phyloP scores from a whole-genome alignment of 1,140 invertebrate species.

The Neomicropteryx cornuta region DNA sequence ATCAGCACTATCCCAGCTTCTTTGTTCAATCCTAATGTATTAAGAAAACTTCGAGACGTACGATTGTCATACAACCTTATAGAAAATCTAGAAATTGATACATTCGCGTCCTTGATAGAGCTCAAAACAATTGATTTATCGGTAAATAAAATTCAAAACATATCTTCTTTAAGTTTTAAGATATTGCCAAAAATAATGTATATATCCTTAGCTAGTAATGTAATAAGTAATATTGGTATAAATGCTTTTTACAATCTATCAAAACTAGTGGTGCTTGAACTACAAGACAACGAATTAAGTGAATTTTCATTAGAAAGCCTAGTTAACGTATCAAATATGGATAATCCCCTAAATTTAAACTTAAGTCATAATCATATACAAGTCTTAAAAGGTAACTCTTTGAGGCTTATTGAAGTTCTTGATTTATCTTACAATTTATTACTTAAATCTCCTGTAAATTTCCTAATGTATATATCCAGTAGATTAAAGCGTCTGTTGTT shows the following conservation, averaged over 20 bases:
- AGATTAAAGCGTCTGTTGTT: slow-evolving; percentile 54
- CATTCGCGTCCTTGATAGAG: slow-evolving; percentile 50
- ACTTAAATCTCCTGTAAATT: slow-evolving; percentile 48
- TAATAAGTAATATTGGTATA: slow-evolving; percentile 46
- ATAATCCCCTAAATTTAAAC: slow-evolving; percentile 52
- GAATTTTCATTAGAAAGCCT: slow-evolving; percentile 55
- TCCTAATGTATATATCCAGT: slow-evolving; percentile 47
- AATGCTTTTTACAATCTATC: slow-evolving; percentile 58
- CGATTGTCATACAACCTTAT: slow-evolving; percentile 65
- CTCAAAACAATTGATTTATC: slow-evolving; percentile 60
- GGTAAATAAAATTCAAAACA: slow-evolving; percentile 55
- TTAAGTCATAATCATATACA: slow-evolving; percentile 57
- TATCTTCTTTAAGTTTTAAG: slow-evolving; percentile 46
- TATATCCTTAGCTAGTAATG: slow-evolving; percentile 57
- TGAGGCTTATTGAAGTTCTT: slow-evolving; percentile 51
- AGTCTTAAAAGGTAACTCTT: slow-evolving; percentile 43
- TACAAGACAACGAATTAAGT: slow-evolving; percentile 59
- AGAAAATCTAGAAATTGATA: slow-evolving; percentile 44
- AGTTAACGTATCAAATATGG: slow-evolving; percentile 47
- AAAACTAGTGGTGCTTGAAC: slow-evolving; percentile 54
- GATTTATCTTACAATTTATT: slow-evolving; percentile 62
- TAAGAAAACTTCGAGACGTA: slow-evolving; percentile 65
- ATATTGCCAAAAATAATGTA: slow-evolving; percentile 56
- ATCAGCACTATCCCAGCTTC: slow-evolving; percentile 48
- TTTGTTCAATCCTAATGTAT: slow-evolving; percentile 55